These are phyloP conservation scores for Cynaeus angustus DNA, from an alignment of 2,888 invertebrate genomes.

Conservation along the genomic window DNA sequence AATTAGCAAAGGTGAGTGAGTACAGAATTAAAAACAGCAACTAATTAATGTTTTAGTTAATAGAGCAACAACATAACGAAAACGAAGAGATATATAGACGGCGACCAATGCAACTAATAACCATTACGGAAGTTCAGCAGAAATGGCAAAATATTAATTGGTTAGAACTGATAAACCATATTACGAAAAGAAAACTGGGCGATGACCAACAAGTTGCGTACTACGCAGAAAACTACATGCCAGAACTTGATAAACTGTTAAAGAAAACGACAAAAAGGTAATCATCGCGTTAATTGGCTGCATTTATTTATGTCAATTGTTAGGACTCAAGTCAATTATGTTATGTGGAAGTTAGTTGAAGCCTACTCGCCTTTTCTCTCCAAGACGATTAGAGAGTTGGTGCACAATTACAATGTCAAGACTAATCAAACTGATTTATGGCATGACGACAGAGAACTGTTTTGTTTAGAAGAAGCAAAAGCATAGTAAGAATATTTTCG, in stretches of 20 bases:
- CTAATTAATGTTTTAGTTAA: constrained; percentile 22
- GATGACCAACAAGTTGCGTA: constrained; percentile 46
- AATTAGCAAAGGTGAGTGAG: constrained; percentile 48
- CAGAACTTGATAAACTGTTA: constrained; percentile 50
- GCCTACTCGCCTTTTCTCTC: constrained; percentile 52
- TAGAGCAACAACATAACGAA: constrained; percentile 27
- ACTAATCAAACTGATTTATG: constrained; percentile 38
- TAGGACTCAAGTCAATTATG: constrained; percentile 55
- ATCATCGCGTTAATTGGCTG: background rate
- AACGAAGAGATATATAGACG: constrained; percentile 7
- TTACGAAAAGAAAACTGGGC: constrained; percentile 40
- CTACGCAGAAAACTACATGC: constrained; percentile 45
- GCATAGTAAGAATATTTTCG: constrained; percentile 26
- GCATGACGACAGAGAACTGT: constrained; percentile 41
- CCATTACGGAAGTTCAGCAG: constrained; percentile 29
- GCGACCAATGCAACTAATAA: constrained; percentile 18
- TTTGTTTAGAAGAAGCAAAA: constrained; percentile 41
- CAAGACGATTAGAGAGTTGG: constrained; percentile 51
- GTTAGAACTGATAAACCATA: constrained; percentile 40
- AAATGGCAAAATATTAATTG: constrained; percentile 48
- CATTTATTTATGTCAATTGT: constrained; percentile 10
- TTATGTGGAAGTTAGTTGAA: constrained; percentile 57
- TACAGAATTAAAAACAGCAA: background rate
- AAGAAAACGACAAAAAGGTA: constrained; percentile 52
- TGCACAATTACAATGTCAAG: constrained; percentile 45